phyloP scores from a whole-genome alignment of 2,888 invertebrate genomes.

The Plagodis pulveraria region DNA sequence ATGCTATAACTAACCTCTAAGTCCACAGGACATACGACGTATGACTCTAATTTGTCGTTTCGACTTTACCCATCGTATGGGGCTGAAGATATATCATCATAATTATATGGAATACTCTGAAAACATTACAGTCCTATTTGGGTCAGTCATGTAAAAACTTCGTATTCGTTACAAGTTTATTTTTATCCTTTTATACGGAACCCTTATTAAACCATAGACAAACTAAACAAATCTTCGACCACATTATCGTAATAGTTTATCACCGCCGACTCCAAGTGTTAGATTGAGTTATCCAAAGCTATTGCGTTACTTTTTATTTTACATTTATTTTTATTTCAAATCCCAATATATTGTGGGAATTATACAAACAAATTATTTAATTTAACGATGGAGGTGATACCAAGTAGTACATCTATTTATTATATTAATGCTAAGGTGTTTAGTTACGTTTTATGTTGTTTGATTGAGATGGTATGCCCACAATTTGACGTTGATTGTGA shows the following conservation, averaged over 20 bases:
- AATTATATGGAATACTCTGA: too few relatives aligned
- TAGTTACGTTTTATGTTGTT: slow-evolving; percentile 31
- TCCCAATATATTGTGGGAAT: slow-evolving; percentile 35
- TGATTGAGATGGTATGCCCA: slow-evolving; percentile 28
- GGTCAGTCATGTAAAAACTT: too few relatives aligned
- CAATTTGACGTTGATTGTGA: slow-evolving; percentile 13
- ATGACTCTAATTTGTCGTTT: too few relatives aligned
- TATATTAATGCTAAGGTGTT: slow-evolving; percentile 31
- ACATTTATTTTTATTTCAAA: slow-evolving; percentile 11
- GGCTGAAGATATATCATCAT: too few relatives aligned
- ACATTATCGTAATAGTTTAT: slow-evolving; percentile 34
- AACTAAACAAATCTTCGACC: slow-evolving; percentile 5
- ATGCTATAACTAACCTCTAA: too few relatives aligned
- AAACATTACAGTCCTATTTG: too few relatives aligned
- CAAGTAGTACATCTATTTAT: slow-evolving; percentile 41
- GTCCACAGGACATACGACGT: too few relatives aligned
- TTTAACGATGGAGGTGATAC: slow-evolving; percentile 37
- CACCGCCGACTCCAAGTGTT: slow-evolving; percentile 29
- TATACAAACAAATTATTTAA: slow-evolving; percentile 40
- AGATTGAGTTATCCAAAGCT: slow-evolving; percentile 38
- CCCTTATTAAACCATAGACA: slow-evolving; percentile 9
- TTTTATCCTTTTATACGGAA: slow-evolving; percentile 7
- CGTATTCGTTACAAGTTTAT: not conserved
- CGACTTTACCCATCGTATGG: too few relatives aligned
- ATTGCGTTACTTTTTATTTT: slow-evolving; percentile 14